Base-by-base conservation (phyloP, 53 echinoderm and acorn worm species). In the Actinopyga echinites region DNA sequence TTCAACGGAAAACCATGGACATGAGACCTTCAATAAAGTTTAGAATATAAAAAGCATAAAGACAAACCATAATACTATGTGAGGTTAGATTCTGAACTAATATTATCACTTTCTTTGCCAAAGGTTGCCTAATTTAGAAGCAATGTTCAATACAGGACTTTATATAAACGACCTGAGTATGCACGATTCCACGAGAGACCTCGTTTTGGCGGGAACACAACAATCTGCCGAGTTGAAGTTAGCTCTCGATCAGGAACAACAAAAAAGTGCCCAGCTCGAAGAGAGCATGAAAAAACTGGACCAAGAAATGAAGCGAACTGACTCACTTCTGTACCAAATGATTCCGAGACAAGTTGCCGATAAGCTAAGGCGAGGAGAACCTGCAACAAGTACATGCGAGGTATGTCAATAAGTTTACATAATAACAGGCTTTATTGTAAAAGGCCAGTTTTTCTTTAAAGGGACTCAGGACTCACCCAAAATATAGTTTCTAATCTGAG, bases 81-180 rank as follows among this genome's bases (percentile, higher is more conserved):
- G 3, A 3, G 7, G 37, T 37, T 37, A 37, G 3, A 37, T 37
- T 5, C n/a, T 37, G 37, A 37, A 37, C 37, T 37, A 0, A 49
- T 49, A 15, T 13, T 15, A 49, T 49, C 49, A 15, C 17, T 49
- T 49, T 34, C 5, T 73, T 40, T 73, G 38, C 24, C 43, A 22
- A 31, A 94, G 95, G 82, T 67, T 95, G 65, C 95, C 95, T 6
- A 88, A 95, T 32, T 56, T 95, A 32, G 87, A 95, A 12, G 93
- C 87, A 13, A 91, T 96, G 93, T 91, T 93, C 66, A 90, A 93
- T 45, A 91, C 93, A 13, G 96, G 96, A 30, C 83, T 93, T 55
- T 96, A 93, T 82, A 93, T 96, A 83, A 96, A 96, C 25, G 96
- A 96, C 49, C 90, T 96, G 56, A 91, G 93, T 61, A 93, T 96